Evolutionary conservation across 2,888 invertebrate species (phyloP).

Genomic region (Palloptera scutellata): DNA sequence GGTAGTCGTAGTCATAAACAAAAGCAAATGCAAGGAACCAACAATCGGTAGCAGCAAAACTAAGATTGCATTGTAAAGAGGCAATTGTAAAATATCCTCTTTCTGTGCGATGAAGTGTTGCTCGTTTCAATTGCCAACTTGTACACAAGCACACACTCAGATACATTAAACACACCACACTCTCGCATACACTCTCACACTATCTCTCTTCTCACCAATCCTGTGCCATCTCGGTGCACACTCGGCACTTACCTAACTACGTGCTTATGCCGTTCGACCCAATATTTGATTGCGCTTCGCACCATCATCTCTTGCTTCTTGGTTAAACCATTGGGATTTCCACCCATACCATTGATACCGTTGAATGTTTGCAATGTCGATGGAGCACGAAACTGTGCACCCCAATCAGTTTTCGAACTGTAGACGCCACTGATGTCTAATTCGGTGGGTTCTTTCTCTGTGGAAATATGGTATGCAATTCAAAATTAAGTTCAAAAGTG

Average conservation of each 20-base stretch:
- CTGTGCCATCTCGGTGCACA: no score
- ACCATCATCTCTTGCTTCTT: conserved; percentile 86
- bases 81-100: no score
- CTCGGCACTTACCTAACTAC: conserved; percentile 75
- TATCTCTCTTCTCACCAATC: no score
- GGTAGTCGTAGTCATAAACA: no score
- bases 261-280: conserved; percentile 90
- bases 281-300: conserved; percentile 86
- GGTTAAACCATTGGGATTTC: conserved; percentile 80
- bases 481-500: not conserved
- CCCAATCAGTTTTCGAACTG: conserved; percentile 80
- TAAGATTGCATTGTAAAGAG: no score
- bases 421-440: conserved; percentile 79
- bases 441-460: conserved; percentile 66
- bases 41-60: no score
- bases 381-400: conserved; percentile 75
- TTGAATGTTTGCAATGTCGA: conserved; percentile 72
- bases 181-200: no score
- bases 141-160: no score
- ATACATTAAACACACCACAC: no score
- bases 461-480: conserved; percentile 28
- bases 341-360: conserved; percentile 59
- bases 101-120: no score
- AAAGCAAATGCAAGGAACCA: no score
- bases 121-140: no score